Base-by-base conservation (phyloP, 2,113 vertebrate species). In the Rana temporaria region DNA sequence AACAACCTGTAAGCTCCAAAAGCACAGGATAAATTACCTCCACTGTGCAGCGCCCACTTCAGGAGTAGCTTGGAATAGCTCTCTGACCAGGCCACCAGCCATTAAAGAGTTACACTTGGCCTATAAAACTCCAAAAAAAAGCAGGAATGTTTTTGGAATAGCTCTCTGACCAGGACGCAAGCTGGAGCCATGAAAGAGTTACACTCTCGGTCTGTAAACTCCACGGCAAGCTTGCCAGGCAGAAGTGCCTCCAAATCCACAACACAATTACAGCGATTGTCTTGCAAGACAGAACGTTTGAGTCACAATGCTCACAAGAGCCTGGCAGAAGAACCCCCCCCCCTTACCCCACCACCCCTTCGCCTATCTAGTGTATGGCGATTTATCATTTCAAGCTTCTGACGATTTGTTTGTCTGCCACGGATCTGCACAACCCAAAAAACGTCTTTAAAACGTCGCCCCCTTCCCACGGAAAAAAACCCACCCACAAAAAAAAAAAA, bases 261-360 rank as follows among this genome's bases (percentile, higher is more conserved):
- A 14, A 6, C 71, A 74, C 55, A 73, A 59, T 59, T 73, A 34
- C 24, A 59, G 70, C 53, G 17, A 57, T 73, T 73, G 70, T 73
- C 55, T 73, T 57, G 26, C 53, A 32, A 73, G 70, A 73, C 70
- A 73, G 53, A 73, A 73, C 3, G 30, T 74, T 38, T 74, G 71
- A 74, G 55, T 60, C 71, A 60, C 71, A 74, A 59, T 59, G 71
- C 20, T 59, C 57, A 74, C 55, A 74, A 59, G 30, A 55, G 55
- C 26, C 71, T 16, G 30, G 53, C 26, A 73, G 70, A 12, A 73
- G 26, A 57, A 55, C 26, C 70, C 26, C 6, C 3, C 6, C n/a
- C n/a, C n/a, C n/a, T n/a, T n/a, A n/a, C n/a, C n/a, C n/a, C n/a
- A n/a, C n/a, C n/a, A n/a, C n/a, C n/a, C 26, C 26, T 30, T 71